Conservation (phyloP, 2,888 invertebrate species). For the Dryadula phaetusa region DNA sequence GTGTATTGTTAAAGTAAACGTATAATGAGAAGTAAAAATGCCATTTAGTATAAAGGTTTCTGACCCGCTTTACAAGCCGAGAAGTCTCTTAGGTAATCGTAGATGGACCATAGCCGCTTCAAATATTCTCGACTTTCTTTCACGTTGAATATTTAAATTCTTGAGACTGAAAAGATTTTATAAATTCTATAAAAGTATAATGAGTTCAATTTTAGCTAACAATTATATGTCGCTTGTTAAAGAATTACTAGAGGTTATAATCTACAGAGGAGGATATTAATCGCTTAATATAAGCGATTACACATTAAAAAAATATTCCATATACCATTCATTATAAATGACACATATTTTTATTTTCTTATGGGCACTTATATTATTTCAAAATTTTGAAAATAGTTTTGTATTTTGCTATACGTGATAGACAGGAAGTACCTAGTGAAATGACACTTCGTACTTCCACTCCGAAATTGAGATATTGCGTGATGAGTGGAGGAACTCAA, state of each 20-base stretch:
- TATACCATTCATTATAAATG: too few relatives aligned
- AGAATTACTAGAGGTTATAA: neutral
- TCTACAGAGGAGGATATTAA: neutral
- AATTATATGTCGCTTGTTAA: neutral
- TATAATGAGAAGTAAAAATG: constrained; percentile 20
- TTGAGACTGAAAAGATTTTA: constrained; percentile 13
- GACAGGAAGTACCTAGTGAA: too few relatives aligned
- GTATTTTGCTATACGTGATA: too few relatives aligned
- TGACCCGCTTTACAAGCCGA: constrained; percentile 24
- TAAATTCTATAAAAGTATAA: constrained; percentile 11
- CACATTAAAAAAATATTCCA: too few relatives aligned
- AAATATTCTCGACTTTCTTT: constrained; percentile 29
- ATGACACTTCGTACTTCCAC: too few relatives aligned
- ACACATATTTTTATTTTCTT: too few relatives aligned
- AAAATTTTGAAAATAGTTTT: too few relatives aligned
- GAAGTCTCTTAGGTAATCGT: constrained; percentile 33
- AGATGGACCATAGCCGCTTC: constrained; percentile 24
- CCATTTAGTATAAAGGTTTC: constrained; percentile 17
- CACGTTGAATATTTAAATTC: constrained; percentile 8
- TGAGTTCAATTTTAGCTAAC: neutral
- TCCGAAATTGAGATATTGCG: too few relatives aligned
- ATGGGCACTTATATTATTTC: too few relatives aligned
- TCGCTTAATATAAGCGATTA: too few relatives aligned
- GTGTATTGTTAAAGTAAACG: neutral
- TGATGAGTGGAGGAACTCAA: too few relatives aligned